phyloP scores from a whole-genome alignment of 2,797 vertebrate genomes.

The Alcedo quadribrachys region DNA sequence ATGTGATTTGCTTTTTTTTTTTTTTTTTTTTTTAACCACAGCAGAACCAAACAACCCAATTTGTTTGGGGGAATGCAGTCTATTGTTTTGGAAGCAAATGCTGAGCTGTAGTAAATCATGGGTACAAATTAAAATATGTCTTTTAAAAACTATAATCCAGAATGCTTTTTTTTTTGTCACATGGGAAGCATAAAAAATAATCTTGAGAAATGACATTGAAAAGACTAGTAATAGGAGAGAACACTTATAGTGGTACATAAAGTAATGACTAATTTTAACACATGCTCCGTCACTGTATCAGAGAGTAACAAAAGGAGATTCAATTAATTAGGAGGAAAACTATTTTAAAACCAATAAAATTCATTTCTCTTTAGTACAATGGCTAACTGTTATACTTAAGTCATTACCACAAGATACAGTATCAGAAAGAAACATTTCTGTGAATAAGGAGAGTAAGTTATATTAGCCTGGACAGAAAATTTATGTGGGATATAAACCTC shows the following conservation, averaged over 20 bases:
- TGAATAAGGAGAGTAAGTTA: slow-evolving; percentile 28
- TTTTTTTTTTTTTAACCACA: background rate
- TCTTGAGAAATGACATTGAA: background rate
- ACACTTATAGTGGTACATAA: background rate
- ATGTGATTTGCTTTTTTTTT: background rate
- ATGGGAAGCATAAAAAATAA: background rate
- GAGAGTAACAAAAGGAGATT: background rate
- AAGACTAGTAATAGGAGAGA: background rate
- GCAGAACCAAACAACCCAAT: background rate
- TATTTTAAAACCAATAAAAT: slow-evolving; percentile 32
- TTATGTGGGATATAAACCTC: slow-evolving; percentile 28
- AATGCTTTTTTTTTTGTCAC: background rate
- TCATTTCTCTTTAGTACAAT: background rate
- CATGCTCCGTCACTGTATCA: background rate
- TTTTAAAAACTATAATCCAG: background rate
- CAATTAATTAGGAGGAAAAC: slow-evolving; percentile 10
- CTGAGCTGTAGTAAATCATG: background rate
- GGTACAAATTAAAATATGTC: background rate
- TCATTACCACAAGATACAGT: background rate
- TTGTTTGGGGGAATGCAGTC: background rate
- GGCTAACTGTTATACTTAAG: background rate
- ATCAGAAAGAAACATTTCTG: slow-evolving; percentile 39
- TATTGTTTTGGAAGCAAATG: background rate
- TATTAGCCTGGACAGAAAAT: slow-evolving; percentile 15
- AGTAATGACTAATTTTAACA: slow-evolving; percentile 16